Base-by-base conservation (phyloP, 2,888 invertebrate species). In the Dione juno region DNA sequence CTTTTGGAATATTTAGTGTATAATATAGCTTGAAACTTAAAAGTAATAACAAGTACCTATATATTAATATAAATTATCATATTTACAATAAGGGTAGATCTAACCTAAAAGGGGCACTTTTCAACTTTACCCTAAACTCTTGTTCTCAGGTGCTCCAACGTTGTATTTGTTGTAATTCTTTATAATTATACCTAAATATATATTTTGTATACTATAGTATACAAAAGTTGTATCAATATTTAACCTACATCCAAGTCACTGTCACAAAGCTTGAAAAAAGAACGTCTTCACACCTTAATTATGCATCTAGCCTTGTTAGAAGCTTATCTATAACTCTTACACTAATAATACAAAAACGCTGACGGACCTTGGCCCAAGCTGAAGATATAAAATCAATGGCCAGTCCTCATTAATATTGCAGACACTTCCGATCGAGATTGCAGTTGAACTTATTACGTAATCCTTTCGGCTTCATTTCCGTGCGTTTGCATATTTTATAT, bases 391-490 rank as follows among this genome's bases (percentile, higher is more conserved):
- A 72, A 70, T 28, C 59, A 72, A 68, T 63, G 45, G 41, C 63
- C 40, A 66, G 41, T 70, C 71, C 71, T 72, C 70, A 76, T 78
- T 75, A 77, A 77, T 77, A 75, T 76, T 78, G 71, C 77, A 77
- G 74, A 69, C 72, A 74, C 66, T 77, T 74, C 76, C 78, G 74
- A 76, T 78, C 76, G 74, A 73, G 74, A 76, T 75, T 76, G 76
- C 72, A 68, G 74, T 71, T 77, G 73, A 76, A 75, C 72, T 75
- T 74, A 76, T 78, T 77, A 77, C 73, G 67, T 75, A 74, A 77
- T 75, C 77, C 76, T 73, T 74, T 72, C 74, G 74, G 74, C 71
- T 77, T 78, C 76, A 73, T 80, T 78, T 77, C 76, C 77, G 69
- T 66, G 58, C 70, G 67, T 70, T 71, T 71, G 64, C 74, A 77